Evolutionary conservation across 2,113 vertebrate genomes (phyloP), one percentile per base, ranked within the genome.

Genomic region (Craseonycteris thonglongyai): DNA sequence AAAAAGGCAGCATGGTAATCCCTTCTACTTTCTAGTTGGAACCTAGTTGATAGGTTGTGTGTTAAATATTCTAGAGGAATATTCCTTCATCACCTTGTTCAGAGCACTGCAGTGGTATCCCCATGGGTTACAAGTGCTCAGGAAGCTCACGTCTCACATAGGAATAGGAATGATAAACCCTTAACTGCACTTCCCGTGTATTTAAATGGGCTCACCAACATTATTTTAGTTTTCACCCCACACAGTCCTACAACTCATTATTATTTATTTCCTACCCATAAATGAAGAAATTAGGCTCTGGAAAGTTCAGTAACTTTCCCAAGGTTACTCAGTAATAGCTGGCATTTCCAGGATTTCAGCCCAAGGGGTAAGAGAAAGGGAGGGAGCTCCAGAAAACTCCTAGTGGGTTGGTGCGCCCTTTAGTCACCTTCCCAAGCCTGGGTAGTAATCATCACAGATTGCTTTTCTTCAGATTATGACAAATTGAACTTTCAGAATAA

Each of bases 1-100:
- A 22, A 49, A 51, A 42, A 7, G 28, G 3, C 0, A 0, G 11
- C 22, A 0, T 5, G 6, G 14, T 28, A 7, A 33, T 38, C 63
- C 24, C 38, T 65, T 59, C 18, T 2, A 5, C 35, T 79, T 75
- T 61, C 56, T 79, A 47, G 65, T 21, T 68, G 45, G 35, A 78
- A 65, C 4, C 0, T 18, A 24, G 71, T 5, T 7, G n/a, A 65
- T 24, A 11, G 47, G 28, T 28, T 0, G 0, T 33, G 14, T 14
- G 16, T 38, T 30, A 56, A 59, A 74, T 61, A 42, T 9, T 38
- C 58, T 4, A 38, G 74, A 80, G 56, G 26, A 22, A 8, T 12
- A 16, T 28, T 38, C 59, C 42, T 45, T 91, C 10, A 30, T 10
- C n/a, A 30, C 1, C 42, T 58, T 59, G 24, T 49, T 90, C 40